A percentile compares a stretch with the other conserved stretches of the same genome.
These are phyloP conservation scores for Ceyx melanurus DNA, from an alignment of 2,113 vertebrate genomes.

Conservation along the genomic window DNA sequence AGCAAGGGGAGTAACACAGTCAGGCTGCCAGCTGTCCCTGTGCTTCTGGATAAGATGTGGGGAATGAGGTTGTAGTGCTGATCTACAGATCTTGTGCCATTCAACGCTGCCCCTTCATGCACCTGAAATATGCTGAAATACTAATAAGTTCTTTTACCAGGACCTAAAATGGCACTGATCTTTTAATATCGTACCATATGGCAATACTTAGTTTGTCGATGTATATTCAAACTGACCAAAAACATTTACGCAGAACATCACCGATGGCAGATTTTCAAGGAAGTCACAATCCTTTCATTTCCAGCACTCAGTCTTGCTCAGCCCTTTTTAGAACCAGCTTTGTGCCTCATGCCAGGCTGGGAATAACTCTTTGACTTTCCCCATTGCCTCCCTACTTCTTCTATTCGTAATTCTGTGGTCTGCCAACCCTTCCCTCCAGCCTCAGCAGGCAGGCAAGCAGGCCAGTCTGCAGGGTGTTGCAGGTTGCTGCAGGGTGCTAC, in stretches of 20 bases:
- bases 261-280: neutral
- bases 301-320: neutral
- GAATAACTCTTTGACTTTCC: neutral
- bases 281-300: fast-evolving
- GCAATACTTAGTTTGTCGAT: neutral
- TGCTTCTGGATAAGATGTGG: neutral
- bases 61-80: neutral
- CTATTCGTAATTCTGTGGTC: neutral
- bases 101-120: neutral
- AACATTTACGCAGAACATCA: neutral
- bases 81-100: neutral
- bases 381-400: neutral
- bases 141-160: neutral
- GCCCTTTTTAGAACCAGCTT: neutral
- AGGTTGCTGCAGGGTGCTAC: neutral
- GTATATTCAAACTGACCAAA: neutral
- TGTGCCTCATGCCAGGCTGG: neutral
- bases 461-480: neutral
- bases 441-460: neutral
- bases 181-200: neutral
- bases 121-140: neutral
- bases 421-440: neutral
- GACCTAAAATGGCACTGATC: neutral
- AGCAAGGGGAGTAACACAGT: neutral
- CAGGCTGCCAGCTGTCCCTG: neutral